Evolutionary conservation across 2,888 invertebrate genomes (phyloP), one percentile per base, ranked within the genome.

Genomic region (Lamproptera curius): DNA sequence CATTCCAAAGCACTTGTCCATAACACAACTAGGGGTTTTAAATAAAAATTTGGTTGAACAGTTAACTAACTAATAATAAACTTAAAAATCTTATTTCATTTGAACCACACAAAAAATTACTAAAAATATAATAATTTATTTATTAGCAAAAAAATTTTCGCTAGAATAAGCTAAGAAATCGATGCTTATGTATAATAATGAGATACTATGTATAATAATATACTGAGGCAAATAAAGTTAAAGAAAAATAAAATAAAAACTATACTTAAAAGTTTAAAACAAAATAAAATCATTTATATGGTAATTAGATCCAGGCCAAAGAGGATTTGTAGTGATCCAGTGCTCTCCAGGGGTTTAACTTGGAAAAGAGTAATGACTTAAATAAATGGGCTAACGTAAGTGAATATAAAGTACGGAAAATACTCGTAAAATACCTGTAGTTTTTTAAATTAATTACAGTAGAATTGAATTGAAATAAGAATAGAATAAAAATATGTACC

Each of bases 261-360:
- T 10, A 10, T 28, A 28, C 9, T 20, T 11, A 16, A 41, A 5
- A 11, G 11, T 34, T 39, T 38, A 17, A 39, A 45, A 39, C 33
- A 31, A 20, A 28, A 46, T 20, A 26, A 34, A 35, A 46, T 31
- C 15, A 36, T 38, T 38, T 14, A 42, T 42, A 43, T 48, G 38
- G 13, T 43, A 26, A 38, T 42, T 38, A 35, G 11, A 43, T 33
- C 26, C 14, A n/a, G 16, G 16, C 16, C 23, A 33, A 23, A 34
- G 38, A 48, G 42, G 48, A 34, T 48, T 42, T 38, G 40, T 44
- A 51, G 59, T 62, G 58, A 62, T 60, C 54, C 54, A 61, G 55
- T 52, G 57, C 48, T 49, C 60, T 51, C 44, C 37, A 39, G 63
- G 61, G 58, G 59, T 54, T 53, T 51, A 50, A 51, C 37, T 28